phyloP scores from a whole-genome alignment of 2,797 vertebrate species.

The Australoheros facetus region DNA sequence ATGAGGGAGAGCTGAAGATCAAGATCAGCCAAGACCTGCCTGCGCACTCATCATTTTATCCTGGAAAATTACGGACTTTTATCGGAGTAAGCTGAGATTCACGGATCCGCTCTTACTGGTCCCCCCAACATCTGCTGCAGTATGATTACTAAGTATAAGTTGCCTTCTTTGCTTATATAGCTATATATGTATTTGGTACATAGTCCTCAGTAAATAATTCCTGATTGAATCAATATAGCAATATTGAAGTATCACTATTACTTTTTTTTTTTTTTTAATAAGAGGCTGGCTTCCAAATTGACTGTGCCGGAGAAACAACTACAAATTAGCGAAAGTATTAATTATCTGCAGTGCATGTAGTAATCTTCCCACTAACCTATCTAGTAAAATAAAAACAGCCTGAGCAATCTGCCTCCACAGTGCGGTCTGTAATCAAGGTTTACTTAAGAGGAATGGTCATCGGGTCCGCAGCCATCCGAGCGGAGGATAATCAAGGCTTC shows the following conservation, averaged over 20 bases:
- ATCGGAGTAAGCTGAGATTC: neutral
- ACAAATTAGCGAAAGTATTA: neutral
- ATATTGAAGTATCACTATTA: neutral
- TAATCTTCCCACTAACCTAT: neutral
- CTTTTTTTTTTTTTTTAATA: no score
- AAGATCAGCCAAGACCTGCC: neutral
- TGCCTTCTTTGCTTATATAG: neutral
- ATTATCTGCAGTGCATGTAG: neutral
- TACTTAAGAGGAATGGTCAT: neutral
- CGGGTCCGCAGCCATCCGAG: neutral
- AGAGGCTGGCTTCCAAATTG: neutral
- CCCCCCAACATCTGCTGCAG: neutral
- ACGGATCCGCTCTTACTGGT: neutral
- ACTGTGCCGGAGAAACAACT: neutral
- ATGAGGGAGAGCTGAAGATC: neutral
- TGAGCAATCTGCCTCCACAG: neutral
- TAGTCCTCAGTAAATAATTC: neutral
- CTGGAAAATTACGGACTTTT: neutral
- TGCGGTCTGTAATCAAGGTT: neutral
- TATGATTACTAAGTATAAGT: neutral
- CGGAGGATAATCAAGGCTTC: no score
- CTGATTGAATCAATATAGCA: neutral
- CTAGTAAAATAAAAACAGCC: neutral
- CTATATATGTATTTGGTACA: neutral
- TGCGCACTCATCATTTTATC: neutral